phyloP scores from a whole-genome alignment of 2,113 vertebrate species.

The Anthoscopus minutus region DNA sequence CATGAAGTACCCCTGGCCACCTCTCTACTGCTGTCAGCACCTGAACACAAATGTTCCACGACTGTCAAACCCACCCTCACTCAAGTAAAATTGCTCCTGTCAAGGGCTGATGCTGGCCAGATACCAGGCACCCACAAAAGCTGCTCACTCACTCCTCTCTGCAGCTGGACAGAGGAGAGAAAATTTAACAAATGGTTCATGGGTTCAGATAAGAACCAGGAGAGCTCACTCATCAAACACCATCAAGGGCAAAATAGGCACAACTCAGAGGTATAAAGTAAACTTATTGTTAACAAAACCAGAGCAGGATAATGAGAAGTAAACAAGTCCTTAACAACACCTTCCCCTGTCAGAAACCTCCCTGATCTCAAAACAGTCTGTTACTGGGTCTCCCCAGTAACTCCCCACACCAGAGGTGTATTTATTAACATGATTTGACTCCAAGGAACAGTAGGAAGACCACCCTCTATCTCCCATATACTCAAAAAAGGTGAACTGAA shows the following conservation, averaged over 20 bases:
- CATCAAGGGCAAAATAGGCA: neutral
- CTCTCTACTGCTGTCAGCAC: neutral
- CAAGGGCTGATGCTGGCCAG: accelerated
- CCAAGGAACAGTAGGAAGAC: neutral
- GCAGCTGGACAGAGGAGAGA: neutral
- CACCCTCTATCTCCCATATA: neutral
- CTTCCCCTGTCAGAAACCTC: neutral
- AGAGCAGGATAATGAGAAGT: neutral
- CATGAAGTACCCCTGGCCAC: neutral
- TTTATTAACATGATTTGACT: neutral
- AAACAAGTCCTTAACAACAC: neutral
- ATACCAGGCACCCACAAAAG: neutral
- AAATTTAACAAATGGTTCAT: neutral
- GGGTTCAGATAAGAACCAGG: neutral
- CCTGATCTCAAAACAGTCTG: neutral
- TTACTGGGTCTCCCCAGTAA: neutral
- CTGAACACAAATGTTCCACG: neutral
- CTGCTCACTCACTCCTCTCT: accelerated
- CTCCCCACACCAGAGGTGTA: neutral
- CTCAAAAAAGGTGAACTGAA: neutral
- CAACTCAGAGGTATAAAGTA: neutral
- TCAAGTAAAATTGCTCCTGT: neutral
- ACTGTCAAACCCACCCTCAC: neutral
- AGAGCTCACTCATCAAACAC: neutral
- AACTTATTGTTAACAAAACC: neutral